A percentile compares a stretch with the other conserved stretches of the same genome.
Conservation (phyloP, 2,113 vertebrate species). For the Phyllostomus hastatus region DNA sequence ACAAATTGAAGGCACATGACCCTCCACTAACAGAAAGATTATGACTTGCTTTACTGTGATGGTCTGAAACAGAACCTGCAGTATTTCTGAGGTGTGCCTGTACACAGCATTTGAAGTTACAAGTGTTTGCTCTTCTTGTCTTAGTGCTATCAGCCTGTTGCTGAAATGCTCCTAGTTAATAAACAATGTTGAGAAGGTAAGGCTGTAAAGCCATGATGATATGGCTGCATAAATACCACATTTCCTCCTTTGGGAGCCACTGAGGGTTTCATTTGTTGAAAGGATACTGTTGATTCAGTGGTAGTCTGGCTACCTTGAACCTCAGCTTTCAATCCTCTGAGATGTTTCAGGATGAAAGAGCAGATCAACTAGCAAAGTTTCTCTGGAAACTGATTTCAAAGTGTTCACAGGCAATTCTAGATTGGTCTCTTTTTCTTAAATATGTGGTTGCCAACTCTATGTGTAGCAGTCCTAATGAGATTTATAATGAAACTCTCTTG, state of each 20-base stretch:
- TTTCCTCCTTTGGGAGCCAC: not conserved
- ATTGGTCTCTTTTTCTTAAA: conserved; percentile 5
- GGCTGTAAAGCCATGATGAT: not conserved
- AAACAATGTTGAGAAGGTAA: not conserved
- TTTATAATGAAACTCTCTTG: conserved; percentile 16
- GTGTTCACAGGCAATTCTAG: conserved; percentile 13
- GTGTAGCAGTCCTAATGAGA: not conserved
- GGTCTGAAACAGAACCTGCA: not conserved
- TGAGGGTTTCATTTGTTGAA: not conserved
- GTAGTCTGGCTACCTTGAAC: not conserved
- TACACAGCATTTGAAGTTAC: not conserved
- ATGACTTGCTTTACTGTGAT: not conserved
- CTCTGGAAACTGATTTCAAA: not conserved
- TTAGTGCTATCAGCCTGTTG: not conserved
- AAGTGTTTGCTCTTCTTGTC: conserved; percentile 1
- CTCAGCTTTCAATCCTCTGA: not conserved
- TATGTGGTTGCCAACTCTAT: not conserved
- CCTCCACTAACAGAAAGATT: not conserved
- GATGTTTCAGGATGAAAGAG: not conserved
- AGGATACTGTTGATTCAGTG: not conserved
- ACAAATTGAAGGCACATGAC: not conserved
- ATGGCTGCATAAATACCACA: not conserved
- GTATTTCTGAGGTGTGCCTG: not conserved
- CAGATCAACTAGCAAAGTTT: not conserved
- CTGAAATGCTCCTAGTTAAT: conserved; percentile 4